Evolutionary conservation across 2,888 invertebrate genomes (phyloP).

Genomic region (Biston betularia): DNA sequence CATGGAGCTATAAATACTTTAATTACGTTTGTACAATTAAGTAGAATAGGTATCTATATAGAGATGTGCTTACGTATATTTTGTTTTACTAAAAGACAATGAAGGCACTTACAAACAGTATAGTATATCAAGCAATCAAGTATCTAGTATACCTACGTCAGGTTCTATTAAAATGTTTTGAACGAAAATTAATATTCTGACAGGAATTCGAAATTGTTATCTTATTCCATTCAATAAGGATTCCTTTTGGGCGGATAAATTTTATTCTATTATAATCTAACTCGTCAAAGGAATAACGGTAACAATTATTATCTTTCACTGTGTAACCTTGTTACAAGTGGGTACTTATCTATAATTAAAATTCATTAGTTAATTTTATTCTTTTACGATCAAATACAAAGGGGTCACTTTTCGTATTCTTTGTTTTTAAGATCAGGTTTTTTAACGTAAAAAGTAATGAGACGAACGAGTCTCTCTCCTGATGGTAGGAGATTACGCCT

Average conservation of each 20-base stretch:
- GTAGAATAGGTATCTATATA: no score
- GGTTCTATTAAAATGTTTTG: slow-evolving; percentile 1
- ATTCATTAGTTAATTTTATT: background rate
- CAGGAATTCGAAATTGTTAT: slow-evolving; percentile 17
- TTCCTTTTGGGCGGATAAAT: slow-evolving; percentile 28
- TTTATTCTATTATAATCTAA: slow-evolving; percentile 29
- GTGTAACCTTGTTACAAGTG: background rate
- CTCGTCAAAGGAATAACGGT: slow-evolving; percentile 36
- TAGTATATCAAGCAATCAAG: background rate
- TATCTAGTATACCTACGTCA: background rate
- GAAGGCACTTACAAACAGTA: background rate
- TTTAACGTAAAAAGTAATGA: no score
- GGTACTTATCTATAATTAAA: background rate
- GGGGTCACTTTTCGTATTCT: background rate
- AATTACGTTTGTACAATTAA: no score
- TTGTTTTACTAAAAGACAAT: no score
- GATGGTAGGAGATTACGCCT: no score
- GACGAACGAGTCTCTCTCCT: no score
- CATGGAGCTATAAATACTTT: no score
- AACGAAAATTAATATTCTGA: slow-evolving; percentile 9
- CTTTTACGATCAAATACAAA: background rate
- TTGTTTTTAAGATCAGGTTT: no score
- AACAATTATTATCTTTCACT: slow-evolving; percentile 22
- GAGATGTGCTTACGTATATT: no score
- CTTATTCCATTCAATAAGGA: slow-evolving; percentile 18